These are phyloP conservation scores for Galaxias olidus DNA, from an alignment of 2,797 vertebrate species.

Conservation along the genomic window DNA sequence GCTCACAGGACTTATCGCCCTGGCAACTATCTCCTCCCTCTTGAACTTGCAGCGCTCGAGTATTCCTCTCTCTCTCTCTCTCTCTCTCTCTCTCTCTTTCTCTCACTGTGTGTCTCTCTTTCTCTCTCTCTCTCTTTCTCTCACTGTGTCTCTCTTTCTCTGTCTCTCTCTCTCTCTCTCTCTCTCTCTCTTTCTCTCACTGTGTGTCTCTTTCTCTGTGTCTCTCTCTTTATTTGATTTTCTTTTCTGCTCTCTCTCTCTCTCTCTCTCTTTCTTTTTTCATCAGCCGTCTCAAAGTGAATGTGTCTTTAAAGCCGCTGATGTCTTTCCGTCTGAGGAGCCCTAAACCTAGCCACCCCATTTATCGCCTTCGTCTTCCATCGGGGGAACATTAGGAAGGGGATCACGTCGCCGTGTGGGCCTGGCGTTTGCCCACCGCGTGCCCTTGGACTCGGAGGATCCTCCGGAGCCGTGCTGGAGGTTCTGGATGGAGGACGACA, in stretches of 20 bases:
- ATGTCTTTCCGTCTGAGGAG: slow-evolving; percentile 42
- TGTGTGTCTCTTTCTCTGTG: slow-evolving; percentile 19
- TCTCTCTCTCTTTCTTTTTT: slow-evolving; percentile 32
- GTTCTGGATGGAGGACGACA: slow-evolving; percentile 12
- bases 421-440: slow-evolving; percentile 40
- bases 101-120: no score
- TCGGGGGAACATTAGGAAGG: slow-evolving; percentile 42
- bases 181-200: slow-evolving; percentile 24
- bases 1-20: slow-evolving; percentile 62
- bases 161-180: slow-evolving; percentile 6
- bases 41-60: slow-evolving; percentile 44
- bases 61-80: slow-evolving; percentile 21
- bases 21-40: slow-evolving; percentile 63
- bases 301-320: slow-evolving; percentile 57
- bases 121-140: slow-evolving; percentile 22
- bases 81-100: slow-evolving; percentile 16
- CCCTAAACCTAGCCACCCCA: neutral
- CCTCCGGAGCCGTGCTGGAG: slow-evolving; percentile 17
- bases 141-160: no score
- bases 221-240: no score
- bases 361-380: slow-evolving; percentile 42
- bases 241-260: slow-evolving; percentile 5
- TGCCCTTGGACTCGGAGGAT: slow-evolving; percentile 46
- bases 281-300: slow-evolving; percentile 62
- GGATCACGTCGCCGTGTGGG: slow-evolving; percentile 31